Conservation (phyloP, 2,797 vertebrate genomes). For the Argyrosomus regius region DNA sequence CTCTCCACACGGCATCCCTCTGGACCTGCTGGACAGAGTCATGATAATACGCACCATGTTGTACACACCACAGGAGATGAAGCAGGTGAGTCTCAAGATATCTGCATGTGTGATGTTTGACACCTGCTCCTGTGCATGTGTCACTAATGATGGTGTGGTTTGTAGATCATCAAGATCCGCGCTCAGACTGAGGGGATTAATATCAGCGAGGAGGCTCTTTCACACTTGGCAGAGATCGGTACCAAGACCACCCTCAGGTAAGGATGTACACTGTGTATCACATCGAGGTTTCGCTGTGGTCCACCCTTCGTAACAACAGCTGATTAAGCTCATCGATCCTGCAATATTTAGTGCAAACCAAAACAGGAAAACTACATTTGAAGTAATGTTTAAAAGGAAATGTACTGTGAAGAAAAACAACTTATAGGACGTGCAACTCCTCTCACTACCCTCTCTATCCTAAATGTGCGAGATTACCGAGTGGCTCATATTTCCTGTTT, state of each 20-base stretch:
- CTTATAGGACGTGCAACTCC: not conserved
- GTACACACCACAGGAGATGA: constrained; percentile 98
- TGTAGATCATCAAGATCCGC: constrained; percentile 97
- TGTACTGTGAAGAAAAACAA: not conserved
- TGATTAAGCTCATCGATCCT: not conserved
- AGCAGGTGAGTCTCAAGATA: constrained; percentile 87
- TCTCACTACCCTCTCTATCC: not conserved
- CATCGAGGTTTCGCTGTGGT: not conserved
- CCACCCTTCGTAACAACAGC: not conserved
- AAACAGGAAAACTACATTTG: not conserved
- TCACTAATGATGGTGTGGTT: constrained; percentile 28
- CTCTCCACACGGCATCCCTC: constrained; percentile 96
- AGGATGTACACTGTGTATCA: not conserved
- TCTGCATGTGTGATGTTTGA: not conserved
- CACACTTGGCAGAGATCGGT: constrained; percentile 95
- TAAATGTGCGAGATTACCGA: not conserved
- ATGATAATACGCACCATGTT: constrained; percentile 99
- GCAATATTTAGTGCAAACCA: not conserved
- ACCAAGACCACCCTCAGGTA: constrained; percentile 98
- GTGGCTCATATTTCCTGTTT: constrained; percentile 6
- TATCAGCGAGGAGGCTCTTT: constrained; percentile 94
- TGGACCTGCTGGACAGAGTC: constrained; percentile 95
- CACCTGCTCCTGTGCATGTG: not conserved
- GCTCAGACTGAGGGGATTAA: constrained; percentile 96
- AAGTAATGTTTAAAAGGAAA: not conserved